phyloP scores from a whole-genome alignment of 2,888 invertebrate species.

The Amphipoea lucens region DNA sequence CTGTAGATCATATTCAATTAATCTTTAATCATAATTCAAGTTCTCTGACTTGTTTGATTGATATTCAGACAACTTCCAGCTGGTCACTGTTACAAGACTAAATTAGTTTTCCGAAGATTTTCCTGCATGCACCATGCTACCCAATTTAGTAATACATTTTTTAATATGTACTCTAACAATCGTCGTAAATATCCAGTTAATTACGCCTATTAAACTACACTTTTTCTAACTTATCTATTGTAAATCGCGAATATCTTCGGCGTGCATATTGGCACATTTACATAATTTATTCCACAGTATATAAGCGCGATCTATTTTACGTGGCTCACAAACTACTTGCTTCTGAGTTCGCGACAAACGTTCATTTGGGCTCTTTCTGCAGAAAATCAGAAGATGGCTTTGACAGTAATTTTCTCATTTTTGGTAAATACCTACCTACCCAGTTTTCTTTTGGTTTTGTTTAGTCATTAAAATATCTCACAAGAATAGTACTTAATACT shows the following conservation, averaged over 20 bases:
- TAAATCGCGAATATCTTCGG: conserved; percentile 42
- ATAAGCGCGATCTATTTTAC: conserved; percentile 60
- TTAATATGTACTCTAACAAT: neutral
- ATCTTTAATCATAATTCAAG: conserved; percentile 3
- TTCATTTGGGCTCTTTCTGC: conserved; percentile 33
- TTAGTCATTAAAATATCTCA: neutral
- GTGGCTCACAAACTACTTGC: conserved; percentile 57
- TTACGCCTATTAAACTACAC: neutral
- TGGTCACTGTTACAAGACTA: neutral
- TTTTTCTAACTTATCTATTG: conserved; percentile 27
- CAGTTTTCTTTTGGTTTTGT: neutral
- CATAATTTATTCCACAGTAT: conserved; percentile 66
- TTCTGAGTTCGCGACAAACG: conserved; percentile 47
- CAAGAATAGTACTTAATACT: neutral
- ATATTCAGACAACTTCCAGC: neutral
- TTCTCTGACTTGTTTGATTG: conserved; percentile 2
- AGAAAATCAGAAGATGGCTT: conserved; percentile 43
- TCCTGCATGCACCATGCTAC: neutral
- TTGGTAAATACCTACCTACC: conserved; percentile 42
- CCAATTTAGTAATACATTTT: neutral
- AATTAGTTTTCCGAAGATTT: conserved; percentile 2
- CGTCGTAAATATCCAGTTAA: conserved; percentile 6
- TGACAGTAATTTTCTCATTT: conserved; percentile 45
- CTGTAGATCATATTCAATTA: conserved; percentile 9
- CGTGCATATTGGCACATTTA: conserved; percentile 54